A percentile compares a stretch with the other conserved stretches of the same genome.
Evolutionary conservation across 1,140 invertebrate species (phyloP).

Genomic region (Drosophila kikkawai): DNA sequence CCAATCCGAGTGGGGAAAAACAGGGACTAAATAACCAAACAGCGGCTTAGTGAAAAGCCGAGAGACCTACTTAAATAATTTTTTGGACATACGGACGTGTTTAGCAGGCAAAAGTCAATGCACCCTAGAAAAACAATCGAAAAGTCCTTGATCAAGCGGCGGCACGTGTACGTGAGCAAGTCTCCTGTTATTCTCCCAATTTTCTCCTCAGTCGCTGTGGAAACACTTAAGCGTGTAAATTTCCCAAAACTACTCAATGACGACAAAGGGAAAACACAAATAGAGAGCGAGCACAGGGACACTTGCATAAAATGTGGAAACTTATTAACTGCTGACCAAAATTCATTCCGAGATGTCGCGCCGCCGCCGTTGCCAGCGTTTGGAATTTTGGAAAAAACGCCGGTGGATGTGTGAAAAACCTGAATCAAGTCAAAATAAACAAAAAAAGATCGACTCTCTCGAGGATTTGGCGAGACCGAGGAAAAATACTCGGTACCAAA

Average conservation of each 20-base stretch:
- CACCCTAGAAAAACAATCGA: slow-evolving; percentile 55
- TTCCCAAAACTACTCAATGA: slow-evolving; percentile 63
- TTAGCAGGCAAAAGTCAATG: slow-evolving; percentile 75
- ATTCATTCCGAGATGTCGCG: slow-evolving; percentile 38
- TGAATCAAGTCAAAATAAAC: slow-evolving; percentile 56
- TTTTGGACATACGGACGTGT: slow-evolving; percentile 32
- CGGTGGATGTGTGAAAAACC: slow-evolving; percentile 76
- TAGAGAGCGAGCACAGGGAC: slow-evolving; percentile 27
- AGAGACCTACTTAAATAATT: slow-evolving; percentile 65
- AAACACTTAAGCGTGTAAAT: slow-evolving; percentile 72
- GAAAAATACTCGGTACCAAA: slow-evolving; percentile 52
- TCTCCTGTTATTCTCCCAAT: slow-evolving; percentile 31
- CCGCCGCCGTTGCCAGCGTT: slow-evolving; percentile 15
- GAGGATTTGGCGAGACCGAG: slow-evolving; percentile 74
- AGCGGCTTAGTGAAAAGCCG: slow-evolving; percentile 61
- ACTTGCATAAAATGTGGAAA: slow-evolving; percentile 82
- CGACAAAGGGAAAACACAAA: slow-evolving; percentile 34
- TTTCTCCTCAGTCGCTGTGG: slow-evolving; percentile 4
- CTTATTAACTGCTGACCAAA: slow-evolving; percentile 75
- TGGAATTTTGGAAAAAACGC: slow-evolving; percentile 65
- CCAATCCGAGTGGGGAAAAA: slow-evolving; percentile 59
- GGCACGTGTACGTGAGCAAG: slow-evolving; percentile 63
- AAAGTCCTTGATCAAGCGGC: slow-evolving; percentile 50
- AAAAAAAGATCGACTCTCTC: slow-evolving; percentile 55
- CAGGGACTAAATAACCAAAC: slow-evolving; percentile 64